These are phyloP conservation scores for Eudasyphora cyanicolor DNA, from an alignment of 2,888 invertebrate genomes.

Conservation along the genomic window DNA sequence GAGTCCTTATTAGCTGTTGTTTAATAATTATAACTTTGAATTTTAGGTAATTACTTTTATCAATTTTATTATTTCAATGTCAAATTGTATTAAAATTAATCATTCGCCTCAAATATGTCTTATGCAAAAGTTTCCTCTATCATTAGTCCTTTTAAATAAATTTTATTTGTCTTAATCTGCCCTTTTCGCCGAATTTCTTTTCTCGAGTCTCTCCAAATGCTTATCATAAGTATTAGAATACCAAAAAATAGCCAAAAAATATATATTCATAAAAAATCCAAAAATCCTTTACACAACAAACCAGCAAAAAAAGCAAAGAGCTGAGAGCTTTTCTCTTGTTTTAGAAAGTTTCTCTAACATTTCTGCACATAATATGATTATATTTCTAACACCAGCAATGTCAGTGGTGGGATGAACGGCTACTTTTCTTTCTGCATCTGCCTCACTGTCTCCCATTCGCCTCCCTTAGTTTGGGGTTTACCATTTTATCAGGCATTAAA, in stretches of 20 bases:
- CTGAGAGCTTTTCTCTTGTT: slow-evolving; percentile 26
- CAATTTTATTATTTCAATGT: too few relatives aligned
- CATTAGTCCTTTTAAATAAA: too few relatives aligned
- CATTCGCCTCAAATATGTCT: too few relatives aligned
- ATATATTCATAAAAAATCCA: slow-evolving; percentile 54
- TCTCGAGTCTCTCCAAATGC: slow-evolving; percentile 2
- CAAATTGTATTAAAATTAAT: too few relatives aligned
- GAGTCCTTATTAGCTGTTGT: too few relatives aligned
- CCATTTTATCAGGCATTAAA: background rate
- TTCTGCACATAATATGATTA: slow-evolving; percentile 64
- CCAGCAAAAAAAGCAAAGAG: background rate
- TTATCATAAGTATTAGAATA: slow-evolving; percentile 45
- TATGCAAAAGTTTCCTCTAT: too few relatives aligned
- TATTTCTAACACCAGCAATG: slow-evolving; percentile 48
- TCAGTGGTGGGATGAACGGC: background rate
- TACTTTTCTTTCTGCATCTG: background rate
- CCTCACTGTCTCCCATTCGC: background rate
- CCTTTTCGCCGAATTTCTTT: background rate
- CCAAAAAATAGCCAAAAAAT: slow-evolving; percentile 58
- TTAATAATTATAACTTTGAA: too few relatives aligned
- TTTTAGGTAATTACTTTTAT: too few relatives aligned
- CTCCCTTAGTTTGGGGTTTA: background rate
- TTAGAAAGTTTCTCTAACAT: slow-evolving; percentile 31
- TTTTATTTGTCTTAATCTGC: too few relatives aligned
- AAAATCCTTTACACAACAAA: slow-evolving; percentile 60